phyloP scores from a whole-genome alignment of 2,888 invertebrate genomes.

The Campaea margaritaria region DNA sequence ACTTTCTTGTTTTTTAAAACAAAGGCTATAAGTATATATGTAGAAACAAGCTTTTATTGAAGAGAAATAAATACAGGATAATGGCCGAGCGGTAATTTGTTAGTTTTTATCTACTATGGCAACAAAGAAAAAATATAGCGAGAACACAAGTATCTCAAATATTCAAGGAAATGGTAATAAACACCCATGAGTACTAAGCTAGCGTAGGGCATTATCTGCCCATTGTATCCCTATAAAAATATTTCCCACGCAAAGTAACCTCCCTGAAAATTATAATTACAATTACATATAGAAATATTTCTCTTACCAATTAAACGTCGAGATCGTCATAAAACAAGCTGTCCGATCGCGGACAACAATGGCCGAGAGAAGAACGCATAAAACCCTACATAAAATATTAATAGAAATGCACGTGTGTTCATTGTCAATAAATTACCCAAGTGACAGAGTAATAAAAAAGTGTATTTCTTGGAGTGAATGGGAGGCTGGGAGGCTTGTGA shows the following conservation, averaged over 20 bases:
- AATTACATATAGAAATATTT: constrained; percentile 39
- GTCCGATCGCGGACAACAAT: constrained; percentile 68
- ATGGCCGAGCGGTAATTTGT: too few species aligned
- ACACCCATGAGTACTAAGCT: too few species aligned
- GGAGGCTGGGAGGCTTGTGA: constrained; percentile 82
- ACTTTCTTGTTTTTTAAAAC: too few species aligned
- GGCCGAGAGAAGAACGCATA: constrained; percentile 63
- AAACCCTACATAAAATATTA: constrained; percentile 84
- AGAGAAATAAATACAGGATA: too few species aligned
- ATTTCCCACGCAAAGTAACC: constrained; percentile 11
- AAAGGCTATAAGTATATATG: too few species aligned
- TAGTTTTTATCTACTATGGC: too few species aligned
- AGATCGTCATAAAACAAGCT: constrained; percentile 76
- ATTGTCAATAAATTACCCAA: constrained; percentile 84
- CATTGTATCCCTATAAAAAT: background rate
- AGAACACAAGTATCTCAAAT: too few species aligned
- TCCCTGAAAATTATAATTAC: constrained; percentile 40
- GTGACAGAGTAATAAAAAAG: constrained; percentile 85
- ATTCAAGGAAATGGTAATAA: too few species aligned
- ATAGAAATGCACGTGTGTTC: constrained; percentile 85
- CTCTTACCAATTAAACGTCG: constrained; percentile 68
- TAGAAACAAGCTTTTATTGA: too few species aligned
- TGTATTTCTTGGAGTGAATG: constrained; percentile 84
- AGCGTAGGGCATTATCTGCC: too few species aligned
- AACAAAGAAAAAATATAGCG: too few species aligned